phyloP scores from a whole-genome alignment of 2,797 vertebrate species.

The Orientallactaga sibirica region DNA sequence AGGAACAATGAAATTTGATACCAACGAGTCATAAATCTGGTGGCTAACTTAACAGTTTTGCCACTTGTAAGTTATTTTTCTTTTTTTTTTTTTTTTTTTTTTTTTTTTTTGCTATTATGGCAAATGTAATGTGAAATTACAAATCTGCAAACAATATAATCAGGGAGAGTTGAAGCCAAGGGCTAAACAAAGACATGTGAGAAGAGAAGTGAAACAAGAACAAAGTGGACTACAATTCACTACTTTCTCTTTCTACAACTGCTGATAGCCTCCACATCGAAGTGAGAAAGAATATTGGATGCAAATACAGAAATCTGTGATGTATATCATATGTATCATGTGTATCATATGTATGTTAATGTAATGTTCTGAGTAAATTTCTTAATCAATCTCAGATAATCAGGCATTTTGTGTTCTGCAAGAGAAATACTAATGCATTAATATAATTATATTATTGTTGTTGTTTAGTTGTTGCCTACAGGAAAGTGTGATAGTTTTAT shows the following conservation, averaged over 20 bases:
- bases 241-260: not conserved
- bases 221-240: not conserved
- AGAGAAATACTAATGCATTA: not conserved
- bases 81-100: slow-evolving; percentile 11
- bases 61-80: slow-evolving; percentile 45
- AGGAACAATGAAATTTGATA: not conserved
- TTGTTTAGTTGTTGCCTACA: not conserved
- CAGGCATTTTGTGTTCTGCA: too few species aligned
- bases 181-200: not conserved
- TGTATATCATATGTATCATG: not conserved
- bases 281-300: not conserved
- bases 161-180: not conserved
- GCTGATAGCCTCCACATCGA: not conserved
- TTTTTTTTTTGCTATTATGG: slow-evolving; percentile 70
- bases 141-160: slow-evolving; percentile 77
- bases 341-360: not conserved
- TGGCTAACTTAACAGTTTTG: slow-evolving; percentile 58
- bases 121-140: slow-evolving; percentile 81
- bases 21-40: slow-evolving; percentile 13
- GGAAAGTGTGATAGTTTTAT: not conserved
- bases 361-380: not conserved
- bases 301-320: not conserved
- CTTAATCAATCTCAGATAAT: not conserved
- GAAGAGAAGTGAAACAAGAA: not conserved
- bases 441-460: not conserved